These are phyloP conservation scores for Austrolebias charrua DNA, from an alignment of 2,797 vertebrate species.

Conservation along the genomic window DNA sequence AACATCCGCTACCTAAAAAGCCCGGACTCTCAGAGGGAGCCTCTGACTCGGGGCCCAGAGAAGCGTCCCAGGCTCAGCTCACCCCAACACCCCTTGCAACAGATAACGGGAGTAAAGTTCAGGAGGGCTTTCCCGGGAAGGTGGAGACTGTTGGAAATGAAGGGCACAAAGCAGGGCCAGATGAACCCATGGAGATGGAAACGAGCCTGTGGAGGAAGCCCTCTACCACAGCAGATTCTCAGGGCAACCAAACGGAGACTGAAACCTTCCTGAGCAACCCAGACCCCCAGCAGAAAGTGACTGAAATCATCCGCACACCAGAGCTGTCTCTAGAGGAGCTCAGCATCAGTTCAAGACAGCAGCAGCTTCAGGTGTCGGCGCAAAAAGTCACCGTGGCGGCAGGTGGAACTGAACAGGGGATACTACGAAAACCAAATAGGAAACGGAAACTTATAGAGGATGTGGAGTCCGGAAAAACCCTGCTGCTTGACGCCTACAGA, in stretches of 20 bases:
- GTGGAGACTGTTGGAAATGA: constrained; percentile 72
- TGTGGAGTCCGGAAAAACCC: constrained; percentile 91
- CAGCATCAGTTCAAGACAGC: constrained; percentile 92
- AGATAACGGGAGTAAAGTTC: constrained; percentile 60
- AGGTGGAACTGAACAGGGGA: constrained; percentile 71
- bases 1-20: constrained; percentile 86
- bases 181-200: constrained; percentile 91
- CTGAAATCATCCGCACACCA: constrained; percentile 81
- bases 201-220: constrained; percentile 68
- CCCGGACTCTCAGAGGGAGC: constrained; percentile 77
- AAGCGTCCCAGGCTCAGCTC: constrained; percentile 69
- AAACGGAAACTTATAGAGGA: constrained; percentile 95
- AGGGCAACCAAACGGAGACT: constrained; percentile 53
- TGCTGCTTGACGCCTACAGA: constrained; percentile 93
- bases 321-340: constrained; percentile 96
- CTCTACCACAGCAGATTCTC: constrained; percentile 69
- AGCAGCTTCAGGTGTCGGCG: constrained; percentile 66
- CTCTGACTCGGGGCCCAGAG: constrained; percentile 78
- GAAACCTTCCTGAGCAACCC: constrained; percentile 57
- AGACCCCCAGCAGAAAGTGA: constrained; percentile 74
- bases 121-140: constrained; percentile 66
- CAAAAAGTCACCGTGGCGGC: constrained; percentile 63
- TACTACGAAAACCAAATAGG: constrained; percentile 81
- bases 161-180: constrained; percentile 59
- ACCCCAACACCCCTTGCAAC: constrained; percentile 17